phyloP scores from a whole-genome alignment of 2,797 vertebrate species.

The Halcyon leucocephala region DNA sequence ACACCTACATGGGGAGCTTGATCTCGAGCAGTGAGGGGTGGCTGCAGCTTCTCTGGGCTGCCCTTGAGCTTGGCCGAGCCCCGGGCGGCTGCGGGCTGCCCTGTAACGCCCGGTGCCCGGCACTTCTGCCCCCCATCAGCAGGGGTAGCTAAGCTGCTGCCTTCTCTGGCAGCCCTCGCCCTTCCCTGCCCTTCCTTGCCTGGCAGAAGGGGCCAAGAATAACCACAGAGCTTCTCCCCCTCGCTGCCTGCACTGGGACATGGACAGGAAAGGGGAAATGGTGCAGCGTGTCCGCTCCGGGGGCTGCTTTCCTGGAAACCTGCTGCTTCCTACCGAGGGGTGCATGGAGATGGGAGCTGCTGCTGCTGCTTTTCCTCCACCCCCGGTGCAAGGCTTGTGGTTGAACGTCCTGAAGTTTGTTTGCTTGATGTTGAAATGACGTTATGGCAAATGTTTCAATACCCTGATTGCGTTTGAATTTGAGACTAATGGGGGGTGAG shows the following conservation, averaged over 20 bases:
- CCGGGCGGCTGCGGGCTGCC: rapidly evolving
- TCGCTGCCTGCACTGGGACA: rapidly evolving
- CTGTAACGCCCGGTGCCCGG: rapidly evolving
- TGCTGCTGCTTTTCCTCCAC: background rate
- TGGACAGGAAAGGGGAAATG: slow-evolving; percentile 13
- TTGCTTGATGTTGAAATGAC: background rate
- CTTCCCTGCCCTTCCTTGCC: background rate
- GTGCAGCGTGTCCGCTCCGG: background rate
- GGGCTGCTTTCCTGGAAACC: background rate
- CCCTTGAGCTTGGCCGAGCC: background rate
- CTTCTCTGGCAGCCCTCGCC: background rate
- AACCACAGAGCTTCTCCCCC: background rate
- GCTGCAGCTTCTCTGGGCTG: background rate
- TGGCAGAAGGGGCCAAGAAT: background rate
- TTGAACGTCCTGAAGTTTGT: background rate
- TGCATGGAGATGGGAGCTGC: background rate
- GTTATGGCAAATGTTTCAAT: background rate
- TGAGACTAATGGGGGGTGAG: background rate
- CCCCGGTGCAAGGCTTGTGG: background rate
- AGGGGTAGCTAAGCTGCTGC: slow-evolving; percentile 24
- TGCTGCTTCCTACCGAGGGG: background rate
- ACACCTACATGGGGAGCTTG: background rate
- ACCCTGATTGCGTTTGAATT: background rate
- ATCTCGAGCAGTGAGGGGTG: background rate
- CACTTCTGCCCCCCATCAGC: background rate